These are phyloP conservation scores for Ptychoptera albimana DNA, from an alignment of 2,888 invertebrate species.

Conservation along the genomic window DNA sequence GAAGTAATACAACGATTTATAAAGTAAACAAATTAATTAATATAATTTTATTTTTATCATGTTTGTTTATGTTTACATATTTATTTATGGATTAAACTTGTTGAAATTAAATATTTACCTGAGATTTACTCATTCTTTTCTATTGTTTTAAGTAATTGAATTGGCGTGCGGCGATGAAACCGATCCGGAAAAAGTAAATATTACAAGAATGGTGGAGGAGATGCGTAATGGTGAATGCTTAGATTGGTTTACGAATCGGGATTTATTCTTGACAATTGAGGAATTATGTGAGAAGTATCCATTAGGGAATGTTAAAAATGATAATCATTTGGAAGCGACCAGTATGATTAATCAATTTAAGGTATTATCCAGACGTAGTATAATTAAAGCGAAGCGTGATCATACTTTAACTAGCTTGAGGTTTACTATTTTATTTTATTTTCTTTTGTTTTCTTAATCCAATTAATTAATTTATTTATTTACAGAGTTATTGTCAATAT, in stretches of 20 bases:
- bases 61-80: no score
- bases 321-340: slow-evolving; percentile 46
- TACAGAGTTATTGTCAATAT: slow-evolving; percentile 52
- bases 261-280: slow-evolving; percentile 38
- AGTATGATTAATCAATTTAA: slow-evolving; percentile 51
- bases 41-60: no score
- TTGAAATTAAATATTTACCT: not conserved
- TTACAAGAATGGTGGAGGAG: slow-evolving; percentile 38
- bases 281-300: slow-evolving; percentile 39
- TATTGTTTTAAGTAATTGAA: slow-evolving; percentile 61
- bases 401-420: slow-evolving; percentile 60
- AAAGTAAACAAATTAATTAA: no score
- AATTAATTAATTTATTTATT: not conserved
- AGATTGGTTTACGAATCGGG: slow-evolving; percentile 49
- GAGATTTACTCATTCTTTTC: not conserved
- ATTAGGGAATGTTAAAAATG: slow-evolving; percentile 32
- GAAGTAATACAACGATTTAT: no score
- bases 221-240: slow-evolving; percentile 53
- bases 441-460: no score
- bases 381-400: slow-evolving; percentile 57
- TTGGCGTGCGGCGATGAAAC: slow-evolving; percentile 71
- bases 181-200: slow-evolving; percentile 16
- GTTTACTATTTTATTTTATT: no score
- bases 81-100: no score
- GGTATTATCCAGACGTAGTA: slow-evolving; percentile 53